Evolutionary conservation across 2,797 vertebrate species (phyloP).

Genomic region (Tenualosa thibaudeaui): DNA sequence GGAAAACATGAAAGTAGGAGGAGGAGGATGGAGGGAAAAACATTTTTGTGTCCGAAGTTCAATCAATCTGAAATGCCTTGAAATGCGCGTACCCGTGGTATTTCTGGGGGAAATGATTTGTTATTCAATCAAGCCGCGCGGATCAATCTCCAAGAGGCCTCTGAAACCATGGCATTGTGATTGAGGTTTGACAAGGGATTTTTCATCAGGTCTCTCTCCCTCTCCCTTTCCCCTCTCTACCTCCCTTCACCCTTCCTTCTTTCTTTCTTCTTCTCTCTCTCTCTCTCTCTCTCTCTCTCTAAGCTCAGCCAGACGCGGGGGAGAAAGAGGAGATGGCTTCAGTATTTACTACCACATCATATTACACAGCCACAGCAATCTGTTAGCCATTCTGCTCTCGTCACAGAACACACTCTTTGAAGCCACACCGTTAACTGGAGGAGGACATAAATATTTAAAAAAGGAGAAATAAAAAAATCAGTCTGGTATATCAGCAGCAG

Average conservation of each 20-base stretch:
- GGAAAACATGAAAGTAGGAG: background rate
- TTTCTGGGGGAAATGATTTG: conserved; percentile 24
- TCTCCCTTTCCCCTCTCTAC: conserved; percentile 28
- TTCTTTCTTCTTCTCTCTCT: background rate
- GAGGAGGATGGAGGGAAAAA: background rate
- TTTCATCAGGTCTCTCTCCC: conserved; percentile 39
- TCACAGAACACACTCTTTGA: conserved; percentile 55
- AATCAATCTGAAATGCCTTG: conserved; percentile 25
- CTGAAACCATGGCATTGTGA: conserved; percentile 25
- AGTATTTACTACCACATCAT: conserved; percentile 56
- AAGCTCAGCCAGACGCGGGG: conserved; percentile 25
- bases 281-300: background rate
- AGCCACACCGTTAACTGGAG: conserved; percentile 53
- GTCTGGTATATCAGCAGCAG: conserved; percentile 39
- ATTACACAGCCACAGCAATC: conserved; percentile 57
- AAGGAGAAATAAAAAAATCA: conserved; percentile 40
- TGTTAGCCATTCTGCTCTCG: conserved; percentile 53
- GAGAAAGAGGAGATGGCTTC: conserved; percentile 35
- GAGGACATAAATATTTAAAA: conserved; percentile 54
- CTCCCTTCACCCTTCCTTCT: conserved; percentile 30
- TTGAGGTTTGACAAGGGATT: conserved; percentile 37
- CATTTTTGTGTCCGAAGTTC: conserved; percentile 18
- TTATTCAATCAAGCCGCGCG: conserved; percentile 20
- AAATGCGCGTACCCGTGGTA: conserved; percentile 7
- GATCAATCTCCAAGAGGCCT: conserved; percentile 23